Base-by-base conservation (phyloP, 2,113 vertebrate genomes). In the Podiceps cristatus region DNA sequence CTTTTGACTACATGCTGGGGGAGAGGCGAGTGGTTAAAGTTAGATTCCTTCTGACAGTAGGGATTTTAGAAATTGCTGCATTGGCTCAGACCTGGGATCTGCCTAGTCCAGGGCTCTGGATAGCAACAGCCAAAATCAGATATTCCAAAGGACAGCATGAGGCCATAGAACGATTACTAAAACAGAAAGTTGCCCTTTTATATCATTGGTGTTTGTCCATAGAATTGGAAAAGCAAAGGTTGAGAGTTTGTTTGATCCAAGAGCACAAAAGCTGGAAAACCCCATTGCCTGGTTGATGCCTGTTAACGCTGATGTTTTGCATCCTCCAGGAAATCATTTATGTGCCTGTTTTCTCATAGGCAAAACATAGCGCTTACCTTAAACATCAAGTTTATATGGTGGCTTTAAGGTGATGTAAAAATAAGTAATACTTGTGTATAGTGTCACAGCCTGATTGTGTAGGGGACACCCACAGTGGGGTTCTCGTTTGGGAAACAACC, bases 141-240 rank as follows among this genome's bases (percentile, higher is more conserved):
- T 96, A 68, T 89, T 96, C 95, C 84, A 94, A 81, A 97, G 84
- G 83, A 68, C 77, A 89, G 31, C 4, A 0, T 24, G 28, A 92
- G 83, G 93, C 88, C 73, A 49, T 63, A 75, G 73, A 94, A 75
- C 44, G 60, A 95, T 81, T 81, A 84, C 86, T 96, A 68, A 93
- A 97, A 91, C 91, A 95, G 94, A 96, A 92, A 89, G 56, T 49
- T 95, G 91, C 80, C 72, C 93, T 95, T 97, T 94, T 93, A 64
- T 75, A 76, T 90, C 53, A 23, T 33, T 73, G 66, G 8, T 95
- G 80, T 96, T 96, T 95, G 76, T 75, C 93, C 27, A 15, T 75
- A 78, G 93, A 96, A 85, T 69, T 91, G 83, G 86, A 96, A 95
- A 97, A 87, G 93, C 66, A 89, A 95, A 91, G 47, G 52, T 42